phyloP scores from a whole-genome alignment of 2,888 invertebrate genomes.

The Aromia moschata region DNA sequence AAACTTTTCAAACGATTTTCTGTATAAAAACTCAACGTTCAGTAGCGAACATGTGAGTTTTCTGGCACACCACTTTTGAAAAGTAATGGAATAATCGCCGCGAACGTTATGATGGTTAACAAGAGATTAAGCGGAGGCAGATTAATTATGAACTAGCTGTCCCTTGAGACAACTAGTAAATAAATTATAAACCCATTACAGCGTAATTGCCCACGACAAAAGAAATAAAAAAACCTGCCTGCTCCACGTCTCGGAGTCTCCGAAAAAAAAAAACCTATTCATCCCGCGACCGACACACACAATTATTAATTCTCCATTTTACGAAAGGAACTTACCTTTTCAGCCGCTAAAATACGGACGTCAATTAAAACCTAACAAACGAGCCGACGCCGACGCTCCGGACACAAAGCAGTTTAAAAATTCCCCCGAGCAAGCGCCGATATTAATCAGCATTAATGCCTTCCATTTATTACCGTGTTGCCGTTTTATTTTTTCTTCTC shows the following conservation, averaged over 20 bases:
- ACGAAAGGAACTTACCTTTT: slow-evolving; percentile 20
- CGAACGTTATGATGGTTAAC: no score
- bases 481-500: neutral
- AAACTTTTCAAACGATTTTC: no score
- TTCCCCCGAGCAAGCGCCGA: slow-evolving; percentile 10
- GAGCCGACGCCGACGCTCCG: slow-evolving; percentile 1
- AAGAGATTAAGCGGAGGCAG: no score
- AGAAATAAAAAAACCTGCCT: neutral
- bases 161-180: no score
- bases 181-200: no score
- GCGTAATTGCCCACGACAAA: neutral
- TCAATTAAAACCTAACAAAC: slow-evolving; percentile 20
- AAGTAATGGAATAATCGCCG: no score
- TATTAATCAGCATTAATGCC: slow-evolving; percentile 22
- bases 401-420: slow-evolving; percentile 15
- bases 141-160: no score
- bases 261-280: slow-evolving; percentile 7
- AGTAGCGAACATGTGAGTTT: no score
- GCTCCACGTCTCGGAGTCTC: neutral
- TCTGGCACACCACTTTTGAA: no score
- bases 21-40: no score
- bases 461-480: slow-evolving; percentile 13
- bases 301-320: slow-evolving; percentile 14
- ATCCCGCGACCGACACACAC: slow-evolving; percentile 6
- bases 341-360: slow-evolving; percentile 15